A percentile compares a stretch with the other conserved stretches of the same genome.
phyloP scores from a whole-genome alignment of 2,888 invertebrate species.

The Ectropis crepuscularia region DNA sequence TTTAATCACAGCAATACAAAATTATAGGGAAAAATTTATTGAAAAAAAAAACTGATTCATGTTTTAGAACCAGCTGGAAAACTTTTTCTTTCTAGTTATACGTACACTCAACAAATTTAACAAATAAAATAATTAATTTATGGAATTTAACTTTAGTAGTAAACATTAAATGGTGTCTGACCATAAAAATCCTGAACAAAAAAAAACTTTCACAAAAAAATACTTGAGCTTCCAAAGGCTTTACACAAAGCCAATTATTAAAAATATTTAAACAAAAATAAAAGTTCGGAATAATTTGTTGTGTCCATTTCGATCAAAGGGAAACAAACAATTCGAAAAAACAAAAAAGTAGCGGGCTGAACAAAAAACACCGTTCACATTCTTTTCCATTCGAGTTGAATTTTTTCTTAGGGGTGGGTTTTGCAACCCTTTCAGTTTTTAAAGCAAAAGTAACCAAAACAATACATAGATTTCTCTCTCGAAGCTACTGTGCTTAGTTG shows the following conservation, averaged over 20 bases:
- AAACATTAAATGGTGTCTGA: background rate
- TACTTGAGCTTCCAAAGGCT: constrained; percentile 16
- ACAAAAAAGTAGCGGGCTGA: constrained; percentile 46
- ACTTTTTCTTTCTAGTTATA: too few species aligned
- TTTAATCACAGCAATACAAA: too few species aligned
- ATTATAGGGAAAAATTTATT: too few species aligned
- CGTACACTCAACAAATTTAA: too few species aligned
- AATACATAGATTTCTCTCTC: constrained; percentile 60
- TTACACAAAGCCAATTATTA: constrained; percentile 42
- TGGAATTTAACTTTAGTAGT: background rate
- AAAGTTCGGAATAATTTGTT: constrained; percentile 42
- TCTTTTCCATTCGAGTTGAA: constrained; percentile 64
- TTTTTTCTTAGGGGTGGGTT: constrained; percentile 67
- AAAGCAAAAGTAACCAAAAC: constrained; percentile 58
- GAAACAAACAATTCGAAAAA: constrained; percentile 57
- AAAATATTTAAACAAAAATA: constrained; percentile 41
- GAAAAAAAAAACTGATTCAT: too few species aligned
- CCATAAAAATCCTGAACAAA: background rate
- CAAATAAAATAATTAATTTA: background rate
- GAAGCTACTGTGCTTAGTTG: constrained; percentile 47
- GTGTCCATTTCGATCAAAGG: constrained; percentile 60
- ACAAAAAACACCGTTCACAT: constrained; percentile 60
- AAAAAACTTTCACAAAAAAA: constrained; percentile 19
- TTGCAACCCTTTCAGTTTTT: constrained; percentile 67
- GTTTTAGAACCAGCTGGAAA: too few species aligned